Conservation (phyloP, 2,797 vertebrate genomes). For the Tokudaia tokunoshimensis region DNA sequence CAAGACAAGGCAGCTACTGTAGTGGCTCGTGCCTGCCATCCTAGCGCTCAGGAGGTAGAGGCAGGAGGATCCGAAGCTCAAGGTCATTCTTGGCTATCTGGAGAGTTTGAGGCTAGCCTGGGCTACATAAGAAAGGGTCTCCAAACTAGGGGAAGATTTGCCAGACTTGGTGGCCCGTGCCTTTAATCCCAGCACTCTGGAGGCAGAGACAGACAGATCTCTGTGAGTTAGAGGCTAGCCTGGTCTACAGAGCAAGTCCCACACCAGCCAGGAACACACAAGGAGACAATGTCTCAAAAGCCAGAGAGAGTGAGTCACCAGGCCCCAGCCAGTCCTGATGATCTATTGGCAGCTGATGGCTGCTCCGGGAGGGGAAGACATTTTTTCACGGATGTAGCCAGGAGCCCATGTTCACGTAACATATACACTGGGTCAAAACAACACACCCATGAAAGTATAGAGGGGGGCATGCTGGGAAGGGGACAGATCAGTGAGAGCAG, state of each 20-base stretch:
- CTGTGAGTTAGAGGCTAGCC: not conserved
- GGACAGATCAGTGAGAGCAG: not conserved
- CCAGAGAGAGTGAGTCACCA: not conserved
- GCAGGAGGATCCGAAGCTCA: not conserved
- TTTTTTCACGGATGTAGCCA: not conserved
- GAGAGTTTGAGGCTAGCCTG: not conserved
- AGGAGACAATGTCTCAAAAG: not conserved
- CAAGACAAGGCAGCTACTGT: not conserved
- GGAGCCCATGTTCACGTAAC: not conserved
- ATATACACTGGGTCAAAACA: not conserved
- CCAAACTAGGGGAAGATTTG: not conserved
- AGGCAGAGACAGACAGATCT: not conserved
- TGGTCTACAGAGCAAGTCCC: not conserved
- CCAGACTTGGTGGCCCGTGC: not conserved
- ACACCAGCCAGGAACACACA: not conserved
- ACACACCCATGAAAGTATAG: not conserved
- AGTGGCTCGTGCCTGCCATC: not conserved
- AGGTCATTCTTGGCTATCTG: not conserved
- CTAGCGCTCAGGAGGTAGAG: not conserved
- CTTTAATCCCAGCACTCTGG: not conserved
- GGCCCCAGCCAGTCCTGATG: not conserved
- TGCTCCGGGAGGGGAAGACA: not conserved
- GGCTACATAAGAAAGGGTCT: not conserved
- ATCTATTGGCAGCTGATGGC: too few relatives aligned
- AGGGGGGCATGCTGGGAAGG: not conserved